phyloP scores from a whole-genome alignment of 37 sponge, comb jelly and placozoan genomes.

The Ianthella basta region DNA sequence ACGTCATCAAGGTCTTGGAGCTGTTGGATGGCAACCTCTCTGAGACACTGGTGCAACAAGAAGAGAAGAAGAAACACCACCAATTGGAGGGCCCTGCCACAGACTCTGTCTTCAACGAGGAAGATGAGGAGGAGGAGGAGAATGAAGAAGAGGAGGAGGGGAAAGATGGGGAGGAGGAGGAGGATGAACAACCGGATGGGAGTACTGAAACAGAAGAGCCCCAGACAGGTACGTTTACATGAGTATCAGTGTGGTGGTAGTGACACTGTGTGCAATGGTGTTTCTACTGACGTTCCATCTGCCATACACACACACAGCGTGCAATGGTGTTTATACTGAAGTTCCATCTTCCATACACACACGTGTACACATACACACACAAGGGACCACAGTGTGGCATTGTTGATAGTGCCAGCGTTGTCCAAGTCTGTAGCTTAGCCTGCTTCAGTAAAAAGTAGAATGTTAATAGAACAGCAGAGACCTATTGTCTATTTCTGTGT shows the following conservation, averaged over 20 bases:
- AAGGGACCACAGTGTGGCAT: too few relatives aligned
- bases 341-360: too few relatives aligned
- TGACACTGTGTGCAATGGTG: not conserved
- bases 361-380: too few relatives aligned
- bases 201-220: not conserved
- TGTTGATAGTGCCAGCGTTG: too few relatives aligned
- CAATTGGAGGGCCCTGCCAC: not conserved
- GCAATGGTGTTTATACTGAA: not conserved
- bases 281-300: not conserved
- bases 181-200: not conserved
- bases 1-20: not conserved
- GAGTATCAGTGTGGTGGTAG: not conserved
- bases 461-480: too few relatives aligned
- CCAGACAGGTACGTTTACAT: not conserved
- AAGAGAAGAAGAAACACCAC: not conserved
- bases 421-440: too few relatives aligned
- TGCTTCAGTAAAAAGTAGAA: too few relatives aligned
- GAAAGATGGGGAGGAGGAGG: not conserved
- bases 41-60: not conserved
- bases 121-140: not conserved
- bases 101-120: not conserved
- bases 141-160: not conserved
- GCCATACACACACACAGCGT: too few relatives aligned
- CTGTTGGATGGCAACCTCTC: constrained; percentile 7
- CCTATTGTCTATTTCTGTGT: too few relatives aligned